These are phyloP conservation scores for Nebria brevicollis DNA, from an alignment of 2,888 invertebrate species.

Conservation along the genomic window DNA sequence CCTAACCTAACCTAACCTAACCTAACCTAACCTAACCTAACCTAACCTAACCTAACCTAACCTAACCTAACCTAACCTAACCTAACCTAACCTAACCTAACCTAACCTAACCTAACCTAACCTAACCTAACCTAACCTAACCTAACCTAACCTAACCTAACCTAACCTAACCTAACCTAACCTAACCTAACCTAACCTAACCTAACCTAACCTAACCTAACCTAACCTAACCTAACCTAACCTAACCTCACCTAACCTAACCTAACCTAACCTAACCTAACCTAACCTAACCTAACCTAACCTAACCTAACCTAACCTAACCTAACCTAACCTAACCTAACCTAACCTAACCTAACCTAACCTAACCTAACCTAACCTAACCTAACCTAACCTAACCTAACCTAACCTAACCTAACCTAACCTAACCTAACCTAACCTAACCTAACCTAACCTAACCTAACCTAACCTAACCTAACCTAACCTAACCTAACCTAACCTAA, in stretches of 20 bases:
- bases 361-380: conserved; percentile 17
- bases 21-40: conserved; percentile 49
- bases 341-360: neutral
- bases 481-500: conserved; percentile 6
- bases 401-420: conserved; percentile 15
- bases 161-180: conserved; percentile 50
- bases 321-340: neutral
- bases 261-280: conserved; percentile 21
- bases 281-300: conserved; percentile 2
- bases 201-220: conserved; percentile 47
- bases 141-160: conserved; percentile 50
- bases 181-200: conserved; percentile 49
- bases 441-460: neutral
- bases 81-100: conserved; percentile 47
- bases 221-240: conserved; percentile 32
- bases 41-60: conserved; percentile 49
- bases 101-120: conserved; percentile 44
- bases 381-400: conserved; percentile 21
- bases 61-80: conserved; percentile 49
- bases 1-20: conserved; percentile 48
- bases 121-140: conserved; percentile 23
- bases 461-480: conserved; percentile 21
- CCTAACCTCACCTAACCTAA: conserved; percentile 21
- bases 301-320: neutral
- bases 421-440: neutral